These are phyloP conservation scores for Trematomus loennbergii DNA, from an alignment of 2,113 vertebrate species.

Conservation along the genomic window DNA sequence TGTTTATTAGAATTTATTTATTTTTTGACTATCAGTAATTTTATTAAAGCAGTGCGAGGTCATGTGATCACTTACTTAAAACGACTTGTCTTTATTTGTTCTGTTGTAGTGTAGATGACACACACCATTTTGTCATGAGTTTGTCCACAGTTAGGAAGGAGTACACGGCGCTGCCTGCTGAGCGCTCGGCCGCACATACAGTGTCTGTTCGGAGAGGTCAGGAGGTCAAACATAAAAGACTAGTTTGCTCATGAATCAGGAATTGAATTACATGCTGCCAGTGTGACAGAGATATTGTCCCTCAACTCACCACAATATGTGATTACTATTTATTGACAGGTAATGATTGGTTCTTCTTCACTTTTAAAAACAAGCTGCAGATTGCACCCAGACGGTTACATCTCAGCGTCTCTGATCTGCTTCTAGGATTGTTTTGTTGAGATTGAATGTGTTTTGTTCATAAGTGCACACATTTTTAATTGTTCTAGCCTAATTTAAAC, in stretches of 20 bases:
- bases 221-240: conserved; percentile 52
- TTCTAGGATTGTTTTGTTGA: not conserved
- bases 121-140: not conserved
- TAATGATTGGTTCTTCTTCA: conserved; percentile 55
- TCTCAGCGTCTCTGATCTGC: conserved; percentile 3
- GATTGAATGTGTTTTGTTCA: not conserved
- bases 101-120: not conserved
- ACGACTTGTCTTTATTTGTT: not conserved
- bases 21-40: conserved; percentile 8
- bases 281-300: conserved; percentile 34
- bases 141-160: not conserved
- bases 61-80: conserved; percentile 15
- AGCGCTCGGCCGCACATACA: conserved; percentile 11
- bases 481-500: not conserved
- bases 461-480: not conserved
- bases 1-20: not conserved
- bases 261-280: conserved; percentile 65
- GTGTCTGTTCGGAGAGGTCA: conserved; percentile 44
- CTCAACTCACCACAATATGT: conserved; percentile 47
- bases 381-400: conserved; percentile 24
- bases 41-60: conserved; percentile 10
- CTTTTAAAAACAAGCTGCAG: conserved; percentile 42
- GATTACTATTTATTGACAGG: conserved; percentile 69
- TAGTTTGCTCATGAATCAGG: conserved; percentile 60
- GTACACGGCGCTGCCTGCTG: conserved; percentile 3